Evolutionary conservation across 2,888 invertebrate genomes (phyloP).

Genomic region (Apamea epomidion): DNA sequence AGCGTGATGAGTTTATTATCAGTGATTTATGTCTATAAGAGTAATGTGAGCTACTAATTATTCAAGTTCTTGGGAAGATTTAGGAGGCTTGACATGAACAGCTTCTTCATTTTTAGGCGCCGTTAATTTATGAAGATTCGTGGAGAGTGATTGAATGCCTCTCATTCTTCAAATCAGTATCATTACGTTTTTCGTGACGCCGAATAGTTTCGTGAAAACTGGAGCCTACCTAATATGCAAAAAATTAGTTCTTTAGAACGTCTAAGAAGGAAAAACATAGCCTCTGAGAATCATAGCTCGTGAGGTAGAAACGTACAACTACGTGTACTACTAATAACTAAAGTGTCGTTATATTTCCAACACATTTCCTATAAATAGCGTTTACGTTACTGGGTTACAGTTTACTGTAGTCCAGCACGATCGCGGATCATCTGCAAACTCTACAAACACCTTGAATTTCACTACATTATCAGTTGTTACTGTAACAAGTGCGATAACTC

Average conservation of each 20-base stretch:
- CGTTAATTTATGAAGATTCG: background rate
- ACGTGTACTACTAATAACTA: background rate
- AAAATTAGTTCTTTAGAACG: background rate
- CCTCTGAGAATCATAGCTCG: background rate
- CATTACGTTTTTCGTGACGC: background rate
- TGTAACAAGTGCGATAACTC: constrained; percentile 13
- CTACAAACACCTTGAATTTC: constrained; percentile 23
- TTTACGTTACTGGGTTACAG: too few species aligned
- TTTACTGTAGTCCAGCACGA: constrained; percentile 30
- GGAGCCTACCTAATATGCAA: too few species aligned
- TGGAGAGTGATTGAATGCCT: background rate
- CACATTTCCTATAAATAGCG: background rate
- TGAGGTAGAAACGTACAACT: too few species aligned
- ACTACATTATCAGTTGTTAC: constrained; percentile 39
- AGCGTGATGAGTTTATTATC: constrained; percentile 24
- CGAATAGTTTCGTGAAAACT: background rate
- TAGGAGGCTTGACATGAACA: constrained; percentile 18
- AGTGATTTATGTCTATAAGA: constrained; percentile 10
- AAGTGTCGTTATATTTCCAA: background rate
- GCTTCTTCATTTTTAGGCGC: constrained; percentile 15
- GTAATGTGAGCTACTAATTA: constrained; percentile 30
- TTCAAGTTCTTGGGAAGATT: constrained; percentile 39
- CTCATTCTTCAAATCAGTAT: background rate
- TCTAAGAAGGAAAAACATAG: background rate
- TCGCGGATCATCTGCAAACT: background rate